These are phyloP conservation scores for Selenia dentaria DNA, from an alignment of 2,888 invertebrate species.

Conservation along the genomic window DNA sequence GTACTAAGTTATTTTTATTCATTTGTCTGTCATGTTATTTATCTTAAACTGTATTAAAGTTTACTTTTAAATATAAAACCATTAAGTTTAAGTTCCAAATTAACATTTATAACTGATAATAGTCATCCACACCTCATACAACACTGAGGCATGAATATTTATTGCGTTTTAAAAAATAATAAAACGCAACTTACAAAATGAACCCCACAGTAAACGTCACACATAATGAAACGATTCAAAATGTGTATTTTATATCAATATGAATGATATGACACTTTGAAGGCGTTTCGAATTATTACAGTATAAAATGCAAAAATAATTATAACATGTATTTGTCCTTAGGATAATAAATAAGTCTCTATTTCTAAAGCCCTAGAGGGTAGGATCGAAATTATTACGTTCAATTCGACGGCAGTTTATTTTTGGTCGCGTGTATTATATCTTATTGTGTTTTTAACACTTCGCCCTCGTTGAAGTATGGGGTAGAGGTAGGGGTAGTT, in stretches of 20 bases:
- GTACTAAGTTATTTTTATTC: no score
- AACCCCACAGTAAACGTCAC: constrained; percentile 55
- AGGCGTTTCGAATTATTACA: constrained; percentile 81
- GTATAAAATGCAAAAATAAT: constrained; percentile 30
- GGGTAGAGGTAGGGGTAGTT: constrained; percentile 67
- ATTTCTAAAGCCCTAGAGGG: constrained; percentile 31
- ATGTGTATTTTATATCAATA: constrained; percentile 78
- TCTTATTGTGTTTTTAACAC: constrained; percentile 83
- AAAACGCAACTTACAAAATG: constrained; percentile 49
- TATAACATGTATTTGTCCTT: neutral
- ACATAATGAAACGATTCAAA: constrained; percentile 64
- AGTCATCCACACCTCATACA: constrained; percentile 14
- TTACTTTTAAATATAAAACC: no score
- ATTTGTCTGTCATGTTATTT: no score
- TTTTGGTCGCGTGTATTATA: constrained; percentile 54
- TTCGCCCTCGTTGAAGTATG: constrained; percentile 63
- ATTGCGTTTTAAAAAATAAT: constrained; percentile 46
- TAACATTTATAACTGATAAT: constrained; percentile 2
- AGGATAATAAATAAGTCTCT: constrained; percentile 29
- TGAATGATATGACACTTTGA: constrained; percentile 83
- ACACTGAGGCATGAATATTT: constrained; percentile 43
- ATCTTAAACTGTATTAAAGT: no score
- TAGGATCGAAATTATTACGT: constrained; percentile 23
- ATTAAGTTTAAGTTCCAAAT: neutral
- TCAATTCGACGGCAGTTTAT: constrained; percentile 11